Evolutionary conservation across 2,888 invertebrate genomes (phyloP), one percentile per base, ranked within the genome.

Genomic region (Chrysomela aeneicollis): DNA sequence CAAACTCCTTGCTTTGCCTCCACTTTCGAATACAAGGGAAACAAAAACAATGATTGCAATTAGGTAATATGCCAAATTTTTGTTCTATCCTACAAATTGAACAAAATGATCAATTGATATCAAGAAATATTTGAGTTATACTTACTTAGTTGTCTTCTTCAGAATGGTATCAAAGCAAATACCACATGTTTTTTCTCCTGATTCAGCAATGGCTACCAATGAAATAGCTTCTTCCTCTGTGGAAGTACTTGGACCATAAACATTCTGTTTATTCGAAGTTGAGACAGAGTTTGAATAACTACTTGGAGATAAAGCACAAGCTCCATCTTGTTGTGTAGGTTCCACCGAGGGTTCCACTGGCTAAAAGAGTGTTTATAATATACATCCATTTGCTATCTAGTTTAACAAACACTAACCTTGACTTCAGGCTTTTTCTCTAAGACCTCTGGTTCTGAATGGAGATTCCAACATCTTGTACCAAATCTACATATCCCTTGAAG

Each of bases 31-130:
- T 70, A 55, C 76, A 76, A 5, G 67, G 5, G 59, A 76, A 74
- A 61, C 76, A 76, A 57, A 70, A 76, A 54, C 75, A 75, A 62
- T 76, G 76, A 63, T 72, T 73, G 54, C 76, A 76, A 35, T 75
- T 76, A 4, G 76, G 74, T 35, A 76, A 59, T 17, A 76, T 74
- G 49, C 75, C 76, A 54, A 74, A 76, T 17, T 59, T 69, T 64
- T 73, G 72, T 26, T 75, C 73, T 17, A 57, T 59, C 49, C 52
- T 66, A 12, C 1, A 65, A 63, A 17, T 2, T 4, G 4, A 2
- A 35, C 2, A 10, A 12, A 37, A 21, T 37, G 10, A 55, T 21
- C 6, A 37, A 10, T 30, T 26, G 26, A 26, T 26, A 26, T 26
- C 6, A 6, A 26, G 6, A n/a, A n/a, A n/a, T n/a, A 26, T 6